phyloP scores from a whole-genome alignment of 1,140 invertebrate genomes.

The Diabrotica virgifera region DNA sequence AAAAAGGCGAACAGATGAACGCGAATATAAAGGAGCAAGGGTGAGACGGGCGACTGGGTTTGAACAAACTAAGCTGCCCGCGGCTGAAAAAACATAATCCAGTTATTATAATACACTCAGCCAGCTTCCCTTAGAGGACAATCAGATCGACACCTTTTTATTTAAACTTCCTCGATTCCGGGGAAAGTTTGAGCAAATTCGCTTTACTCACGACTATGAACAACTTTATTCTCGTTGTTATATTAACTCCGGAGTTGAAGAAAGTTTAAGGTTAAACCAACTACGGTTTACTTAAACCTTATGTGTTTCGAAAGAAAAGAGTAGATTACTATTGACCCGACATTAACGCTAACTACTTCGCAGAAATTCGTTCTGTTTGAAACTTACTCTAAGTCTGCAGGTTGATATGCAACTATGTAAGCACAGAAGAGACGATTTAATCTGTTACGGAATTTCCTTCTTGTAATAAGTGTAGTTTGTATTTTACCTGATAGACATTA shows the following conservation, averaged over 20 bases:
- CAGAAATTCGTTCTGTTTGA: too few relatives aligned
- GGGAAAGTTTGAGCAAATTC: constrained; percentile 19
- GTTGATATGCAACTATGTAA: too few relatives aligned
- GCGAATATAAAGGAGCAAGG: constrained; percentile 8
- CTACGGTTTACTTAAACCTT: background rate
- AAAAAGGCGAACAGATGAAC: constrained; percentile 13
- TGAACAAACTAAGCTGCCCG: constrained; percentile 23
- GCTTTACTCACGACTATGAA: constrained; percentile 11
- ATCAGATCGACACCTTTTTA: constrained; percentile 39
- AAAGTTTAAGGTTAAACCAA: constrained; percentile 11
- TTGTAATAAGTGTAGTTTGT: too few relatives aligned
- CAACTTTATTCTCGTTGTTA: constrained; percentile 13
- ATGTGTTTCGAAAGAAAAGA: background rate
- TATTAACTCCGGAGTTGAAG: constrained; percentile 8
- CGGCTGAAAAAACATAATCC: constrained; percentile 31
- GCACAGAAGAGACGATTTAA: too few relatives aligned
- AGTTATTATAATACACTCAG: constrained; percentile 39
- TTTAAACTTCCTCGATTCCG: constrained; percentile 27
- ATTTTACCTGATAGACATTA: too few relatives aligned
- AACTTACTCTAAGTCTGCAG: too few relatives aligned
- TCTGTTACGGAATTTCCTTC: too few relatives aligned
- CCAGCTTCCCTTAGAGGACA: constrained; percentile 27
- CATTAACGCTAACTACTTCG: background rate
- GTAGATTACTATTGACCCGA: background rate
- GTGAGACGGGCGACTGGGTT: constrained; percentile 6